A percentile compares a stretch with the other conserved stretches of the same genome.
These are phyloP conservation scores for Sebastes kiyomatsui DNA, from an alignment of 2,797 vertebrate genomes.

Conservation along the genomic window DNA sequence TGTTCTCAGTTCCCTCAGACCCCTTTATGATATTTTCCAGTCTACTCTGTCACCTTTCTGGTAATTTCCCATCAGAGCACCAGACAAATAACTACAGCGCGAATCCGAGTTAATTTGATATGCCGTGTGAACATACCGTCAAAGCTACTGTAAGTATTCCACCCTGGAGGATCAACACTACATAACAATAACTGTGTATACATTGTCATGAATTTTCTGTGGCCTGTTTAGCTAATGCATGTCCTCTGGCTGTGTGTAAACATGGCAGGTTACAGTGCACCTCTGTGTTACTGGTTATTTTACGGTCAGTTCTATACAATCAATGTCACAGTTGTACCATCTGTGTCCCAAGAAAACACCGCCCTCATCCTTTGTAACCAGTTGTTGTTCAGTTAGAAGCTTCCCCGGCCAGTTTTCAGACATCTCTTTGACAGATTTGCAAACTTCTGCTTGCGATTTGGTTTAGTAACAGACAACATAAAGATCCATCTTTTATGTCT, in stretches of 20 bases:
- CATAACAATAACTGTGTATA: not conserved
- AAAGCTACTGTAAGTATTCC: not conserved
- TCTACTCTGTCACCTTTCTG: not conserved
- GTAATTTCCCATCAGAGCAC: not conserved
- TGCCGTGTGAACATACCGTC: not conserved
- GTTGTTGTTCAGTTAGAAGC: not conserved
- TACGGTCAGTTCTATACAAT: not conserved
- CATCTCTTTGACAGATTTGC: not conserved
- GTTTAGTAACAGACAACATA: not conserved
- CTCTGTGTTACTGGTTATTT: conserved; percentile 2
- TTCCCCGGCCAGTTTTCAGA: not conserved
- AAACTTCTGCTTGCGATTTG: not conserved
- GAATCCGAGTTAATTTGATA: conserved; percentile 2
- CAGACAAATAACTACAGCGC: not conserved
- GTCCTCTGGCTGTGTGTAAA: not conserved
- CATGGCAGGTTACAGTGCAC: too few relatives aligned
- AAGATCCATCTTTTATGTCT: not conserved
- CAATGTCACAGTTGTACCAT: not conserved
- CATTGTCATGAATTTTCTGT: not conserved
- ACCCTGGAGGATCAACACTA: not conserved
- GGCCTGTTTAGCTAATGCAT: not conserved
- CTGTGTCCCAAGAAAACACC: not conserved
- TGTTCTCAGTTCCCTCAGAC: not conserved
- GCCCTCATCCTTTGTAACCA: not conserved
- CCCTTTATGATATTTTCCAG: too few relatives aligned